Conservation (phyloP, 2,797 vertebrate species). For the Tolypeutes matacus region DNA sequence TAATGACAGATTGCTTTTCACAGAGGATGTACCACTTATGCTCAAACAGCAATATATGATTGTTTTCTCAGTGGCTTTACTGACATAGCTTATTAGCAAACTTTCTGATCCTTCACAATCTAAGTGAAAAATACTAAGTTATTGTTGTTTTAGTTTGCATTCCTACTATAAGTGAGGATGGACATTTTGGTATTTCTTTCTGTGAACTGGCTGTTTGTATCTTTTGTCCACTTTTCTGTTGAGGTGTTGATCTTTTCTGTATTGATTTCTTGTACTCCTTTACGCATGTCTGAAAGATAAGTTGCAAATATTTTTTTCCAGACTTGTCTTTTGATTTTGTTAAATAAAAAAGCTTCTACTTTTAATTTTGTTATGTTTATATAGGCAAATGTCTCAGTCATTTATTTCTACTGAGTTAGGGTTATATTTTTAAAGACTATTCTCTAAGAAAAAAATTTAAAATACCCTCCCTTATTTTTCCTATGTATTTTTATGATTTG, state of each 20-base stretch:
- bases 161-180: background rate
- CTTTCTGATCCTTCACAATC: background rate
- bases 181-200: constrained; percentile 1
- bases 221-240: background rate
- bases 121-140: constrained; percentile 19
- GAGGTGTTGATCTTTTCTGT: background rate
- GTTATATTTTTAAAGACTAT: constrained; percentile 1
- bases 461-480: background rate
- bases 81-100: background rate
- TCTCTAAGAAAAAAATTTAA: background rate
- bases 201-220: background rate
- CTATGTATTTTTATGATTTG: constrained; percentile 1
- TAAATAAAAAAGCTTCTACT: background rate
- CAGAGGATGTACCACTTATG: background rate
- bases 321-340: constrained; percentile 35
- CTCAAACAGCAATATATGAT: background rate
- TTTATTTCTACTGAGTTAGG: background rate
- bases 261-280: constrained; percentile 1
- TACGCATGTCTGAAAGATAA: background rate
- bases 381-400: background rate
- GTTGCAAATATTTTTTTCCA: background rate
- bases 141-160: background rate
- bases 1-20: background rate
- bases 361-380: constrained; percentile 47
- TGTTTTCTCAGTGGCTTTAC: background rate